These are phyloP conservation scores for Eufriesea mexicana DNA, from an alignment of 1,140 invertebrate species.

Conservation along the genomic window DNA sequence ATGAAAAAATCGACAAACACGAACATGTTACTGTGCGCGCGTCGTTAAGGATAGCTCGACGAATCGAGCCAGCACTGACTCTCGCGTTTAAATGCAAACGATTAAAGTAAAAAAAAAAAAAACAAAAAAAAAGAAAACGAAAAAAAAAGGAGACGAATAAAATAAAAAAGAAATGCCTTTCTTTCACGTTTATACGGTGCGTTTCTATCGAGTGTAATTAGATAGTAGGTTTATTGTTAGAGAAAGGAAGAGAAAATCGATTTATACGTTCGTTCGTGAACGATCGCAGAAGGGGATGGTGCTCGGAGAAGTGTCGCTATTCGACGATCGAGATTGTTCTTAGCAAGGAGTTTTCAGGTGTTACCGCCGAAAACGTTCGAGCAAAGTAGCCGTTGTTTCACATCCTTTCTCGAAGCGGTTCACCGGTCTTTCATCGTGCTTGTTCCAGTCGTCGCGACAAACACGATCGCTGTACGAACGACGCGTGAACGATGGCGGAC, in stretches of 20 bases:
- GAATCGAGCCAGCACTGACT: conserved; percentile 43
- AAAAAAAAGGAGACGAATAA: conserved; percentile 25
- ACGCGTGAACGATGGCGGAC: conserved; percentile 53
- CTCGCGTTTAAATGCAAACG: conserved; percentile 16
- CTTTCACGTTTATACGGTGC: conserved; percentile 53
- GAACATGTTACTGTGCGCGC: background rate
- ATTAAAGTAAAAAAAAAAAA: background rate
- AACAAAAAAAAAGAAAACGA: background rate
- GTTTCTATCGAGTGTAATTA: conserved; percentile 49
- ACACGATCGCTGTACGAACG: conserved; percentile 65
- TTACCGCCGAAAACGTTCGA: conserved; percentile 31
- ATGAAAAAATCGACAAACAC: background rate
- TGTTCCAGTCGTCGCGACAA: conserved; percentile 11
- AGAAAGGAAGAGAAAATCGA: background rate
- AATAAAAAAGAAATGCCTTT: conserved; percentile 53
- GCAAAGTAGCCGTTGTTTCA: conserved; percentile 9
- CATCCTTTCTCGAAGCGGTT: conserved; percentile 16
- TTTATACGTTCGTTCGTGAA: background rate
- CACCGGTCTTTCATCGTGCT: conserved; percentile 13
- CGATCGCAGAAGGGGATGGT: background rate
- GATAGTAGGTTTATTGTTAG: conserved; percentile 43
- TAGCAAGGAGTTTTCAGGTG: conserved; percentile 34
- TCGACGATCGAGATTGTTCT: background rate
- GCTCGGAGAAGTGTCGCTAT: background rate
- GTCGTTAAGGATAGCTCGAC: conserved; percentile 36